These are phyloP conservation scores for Protaetia brevitarsis DNA, from an alignment of 1,140 invertebrate species.

Conservation along the genomic window DNA sequence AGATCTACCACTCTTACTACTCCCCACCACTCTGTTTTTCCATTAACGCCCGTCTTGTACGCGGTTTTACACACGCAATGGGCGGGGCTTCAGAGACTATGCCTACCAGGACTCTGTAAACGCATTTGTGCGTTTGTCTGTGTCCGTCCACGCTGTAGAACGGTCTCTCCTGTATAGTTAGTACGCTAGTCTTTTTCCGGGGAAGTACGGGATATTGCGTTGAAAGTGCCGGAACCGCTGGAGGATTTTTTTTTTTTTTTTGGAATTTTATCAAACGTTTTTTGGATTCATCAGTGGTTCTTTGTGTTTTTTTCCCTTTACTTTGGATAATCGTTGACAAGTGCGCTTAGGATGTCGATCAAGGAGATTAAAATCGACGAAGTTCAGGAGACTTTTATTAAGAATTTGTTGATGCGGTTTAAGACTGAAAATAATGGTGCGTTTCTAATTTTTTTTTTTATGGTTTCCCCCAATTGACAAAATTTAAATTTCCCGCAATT, in stretches of 20 bases:
- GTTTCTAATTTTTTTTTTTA: background rate
- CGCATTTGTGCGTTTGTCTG: no score
- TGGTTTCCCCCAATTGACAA: background rate
- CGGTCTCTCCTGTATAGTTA: no score
- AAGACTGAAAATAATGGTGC: constrained; percentile 10
- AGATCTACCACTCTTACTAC: background rate
- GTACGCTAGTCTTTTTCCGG: no score
- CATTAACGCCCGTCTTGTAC: background rate
- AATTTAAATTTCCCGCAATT: constrained; percentile 15
- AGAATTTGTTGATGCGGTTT: constrained; percentile 5
- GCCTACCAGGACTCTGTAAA: no score
- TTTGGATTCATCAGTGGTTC: no score
- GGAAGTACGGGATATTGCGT: no score
- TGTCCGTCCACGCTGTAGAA: no score
- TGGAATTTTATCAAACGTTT: no score
- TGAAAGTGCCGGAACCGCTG: no score
- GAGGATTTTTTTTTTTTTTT: no score
- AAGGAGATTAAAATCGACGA: constrained; percentile 5
- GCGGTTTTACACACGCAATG: constrained; percentile 38
- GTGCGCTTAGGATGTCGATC: background rate
- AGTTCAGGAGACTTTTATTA: background rate
- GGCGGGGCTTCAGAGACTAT: no score
- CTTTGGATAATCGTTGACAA: background rate
- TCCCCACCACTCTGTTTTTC: no score
- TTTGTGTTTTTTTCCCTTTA: background rate